Conservation (phyloP, 2,113 vertebrate species). For the Pristiophorus japonicus region DNA sequence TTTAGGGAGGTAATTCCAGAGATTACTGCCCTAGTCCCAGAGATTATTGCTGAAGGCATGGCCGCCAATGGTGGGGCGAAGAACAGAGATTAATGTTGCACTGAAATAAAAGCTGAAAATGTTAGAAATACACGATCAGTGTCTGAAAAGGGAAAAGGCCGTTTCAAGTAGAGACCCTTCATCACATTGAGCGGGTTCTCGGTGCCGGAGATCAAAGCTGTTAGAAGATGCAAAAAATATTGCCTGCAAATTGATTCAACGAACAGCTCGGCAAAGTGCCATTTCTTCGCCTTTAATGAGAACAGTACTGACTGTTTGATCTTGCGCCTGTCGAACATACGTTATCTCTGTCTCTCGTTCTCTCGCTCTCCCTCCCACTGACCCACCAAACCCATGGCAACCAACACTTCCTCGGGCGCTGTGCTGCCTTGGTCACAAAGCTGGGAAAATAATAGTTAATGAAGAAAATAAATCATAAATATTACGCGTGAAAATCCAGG, state of each 20-base stretch:
- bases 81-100: not conserved
- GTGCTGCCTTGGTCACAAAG: not conserved
- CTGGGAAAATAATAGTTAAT: not conserved
- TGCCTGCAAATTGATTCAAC: slow-evolving; percentile 1
- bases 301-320: not conserved
- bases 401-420: not conserved
- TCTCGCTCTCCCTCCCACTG: not conserved
- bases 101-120: not conserved
- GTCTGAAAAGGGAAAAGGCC: not conserved
- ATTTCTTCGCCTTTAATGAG: not conserved
- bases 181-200: not conserved
- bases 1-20: not conserved
- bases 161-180: not conserved
- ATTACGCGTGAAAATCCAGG: not conserved
- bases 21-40: not conserved
- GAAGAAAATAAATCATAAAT: not conserved
- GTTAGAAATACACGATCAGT: not conserved
- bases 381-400: not conserved
- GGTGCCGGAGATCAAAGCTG: not conserved
- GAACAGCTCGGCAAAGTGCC: not conserved
- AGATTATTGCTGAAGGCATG: not conserved
- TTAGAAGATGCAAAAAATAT: not conserved
- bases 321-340: not conserved
- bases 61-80: not conserved
- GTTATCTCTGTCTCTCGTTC: not conserved